Evolutionary conservation across 2,113 vertebrate species (phyloP), one percentile per base, ranked within the genome.

Genomic region (Axis porcinus): DNA sequence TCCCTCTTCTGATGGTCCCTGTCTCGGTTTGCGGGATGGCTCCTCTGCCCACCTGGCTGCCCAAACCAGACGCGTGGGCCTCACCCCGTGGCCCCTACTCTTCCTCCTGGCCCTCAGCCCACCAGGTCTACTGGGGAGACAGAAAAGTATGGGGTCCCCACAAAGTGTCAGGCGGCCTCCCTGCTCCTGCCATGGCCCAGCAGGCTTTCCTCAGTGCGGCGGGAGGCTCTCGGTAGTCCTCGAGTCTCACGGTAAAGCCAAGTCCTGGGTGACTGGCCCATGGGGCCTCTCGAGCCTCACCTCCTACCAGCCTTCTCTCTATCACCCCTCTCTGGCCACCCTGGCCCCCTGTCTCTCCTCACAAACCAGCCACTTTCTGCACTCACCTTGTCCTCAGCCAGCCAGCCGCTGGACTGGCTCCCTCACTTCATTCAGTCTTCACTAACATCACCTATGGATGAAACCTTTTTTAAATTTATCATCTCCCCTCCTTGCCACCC

Each of bases 161-260:
- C 7, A 6, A 21, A 23, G 28, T 9, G 6, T 47, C 45, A 17
- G 13, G 57, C 58, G 12, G 86, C 1, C 47, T 2, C 9, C 17
- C 17, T 4, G 55, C 85, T 45, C 55, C 78, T 40, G 81, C 33
- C 36, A 21, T 43, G 45, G n/a, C 27, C 52, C 64, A 3, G 27
- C 4, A 28, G 28, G 55, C n/a, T 14, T 36, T 30, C 55, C 25
- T 55, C 57, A n/a, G 16, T 2, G 16, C 0, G 0, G 30, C 36
- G 2, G 36, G 45, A 55, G 27, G 54, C 27, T 83, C 76, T 45
- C 23, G n/a, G n/a, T 4, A 36, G 54, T 33, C 86, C 86, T 50
- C 0, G 12, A 67, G 60, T 60, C 33, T 83, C n/a, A 17, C 6
- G 28, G 28, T 16, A 60, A 76, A 83, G 54, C 45, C n/a, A 17